These are phyloP conservation scores for Steinernema hermaphroditum DNA, from an alignment of 2,888 invertebrate genomes.

Conservation along the genomic window DNA sequence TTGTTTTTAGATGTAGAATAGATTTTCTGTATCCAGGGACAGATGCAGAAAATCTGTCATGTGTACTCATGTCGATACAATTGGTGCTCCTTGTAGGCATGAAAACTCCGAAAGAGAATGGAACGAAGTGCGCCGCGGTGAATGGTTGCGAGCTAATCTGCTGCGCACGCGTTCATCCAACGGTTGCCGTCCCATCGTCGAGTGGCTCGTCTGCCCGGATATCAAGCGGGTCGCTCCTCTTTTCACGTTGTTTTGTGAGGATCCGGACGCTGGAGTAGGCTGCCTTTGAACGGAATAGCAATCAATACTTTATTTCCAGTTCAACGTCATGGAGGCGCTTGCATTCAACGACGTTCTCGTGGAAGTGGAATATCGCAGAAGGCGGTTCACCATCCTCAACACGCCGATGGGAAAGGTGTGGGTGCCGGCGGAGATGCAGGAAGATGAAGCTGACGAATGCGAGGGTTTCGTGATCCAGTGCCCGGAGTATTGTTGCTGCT, in stretches of 20 bases:
- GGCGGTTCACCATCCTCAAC: neutral
- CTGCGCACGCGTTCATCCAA: too few relatives aligned
- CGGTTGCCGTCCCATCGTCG: neutral
- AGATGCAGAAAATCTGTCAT: too few relatives aligned
- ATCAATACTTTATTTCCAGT: neutral
- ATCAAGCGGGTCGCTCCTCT: neutral
- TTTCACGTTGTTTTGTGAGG: neutral
- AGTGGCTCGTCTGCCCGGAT: neutral
- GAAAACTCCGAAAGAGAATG: too few relatives aligned
- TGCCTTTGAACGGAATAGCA: neutral
- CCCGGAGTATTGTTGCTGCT: neutral
- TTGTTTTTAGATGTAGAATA: too few relatives aligned
- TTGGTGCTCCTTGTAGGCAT: too few relatives aligned
- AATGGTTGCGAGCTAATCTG: too few relatives aligned
- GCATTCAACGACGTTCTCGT: neutral
- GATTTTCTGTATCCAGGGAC: too few relatives aligned
- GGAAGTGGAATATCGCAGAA: neutral
- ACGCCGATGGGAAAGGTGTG: neutral
- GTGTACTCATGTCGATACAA: too few relatives aligned
- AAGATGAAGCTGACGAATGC: neutral
- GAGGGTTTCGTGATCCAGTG: neutral
- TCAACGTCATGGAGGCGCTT: neutral
- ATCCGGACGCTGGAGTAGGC: neutral
- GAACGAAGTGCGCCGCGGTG: too few relatives aligned
- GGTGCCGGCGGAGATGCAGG: neutral